A percentile compares a stretch with the other conserved stretches of the same genome.
Evolutionary conservation across 2,797 vertebrate genomes (phyloP).

Genomic region (Sebastes baramenuke): DNA sequence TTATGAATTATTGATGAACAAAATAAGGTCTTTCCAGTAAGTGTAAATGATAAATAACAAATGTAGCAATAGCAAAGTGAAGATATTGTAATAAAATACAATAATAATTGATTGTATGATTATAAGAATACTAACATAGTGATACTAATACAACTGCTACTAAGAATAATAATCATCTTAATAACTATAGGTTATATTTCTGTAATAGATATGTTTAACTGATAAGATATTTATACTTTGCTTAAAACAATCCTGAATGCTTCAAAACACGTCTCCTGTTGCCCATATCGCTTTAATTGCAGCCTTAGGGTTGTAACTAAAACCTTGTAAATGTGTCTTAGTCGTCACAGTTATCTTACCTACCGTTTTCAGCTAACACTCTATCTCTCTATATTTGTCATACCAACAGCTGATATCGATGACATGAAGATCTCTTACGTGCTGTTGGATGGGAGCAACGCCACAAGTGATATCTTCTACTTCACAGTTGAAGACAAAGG

Average conservation of each 20-base stretch:
- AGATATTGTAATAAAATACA: background rate
- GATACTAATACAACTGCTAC: background rate
- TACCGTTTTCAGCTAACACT: constrained; percentile 24
- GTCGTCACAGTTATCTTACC: constrained; percentile 14
- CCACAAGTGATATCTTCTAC: constrained; percentile 88
- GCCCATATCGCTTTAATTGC: constrained; percentile 10
- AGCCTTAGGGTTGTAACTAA: constrained; percentile 34
- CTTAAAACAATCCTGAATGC: background rate
- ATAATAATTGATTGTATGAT: background rate
- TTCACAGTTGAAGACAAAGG: constrained; percentile 89
- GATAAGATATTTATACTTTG: background rate
- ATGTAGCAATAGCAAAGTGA: background rate
- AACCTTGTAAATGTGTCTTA: constrained; percentile 34
- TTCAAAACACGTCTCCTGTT: background rate
- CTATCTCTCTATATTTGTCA: constrained; percentile 31
- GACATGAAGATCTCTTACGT: constrained; percentile 89
- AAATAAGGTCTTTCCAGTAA: background rate
- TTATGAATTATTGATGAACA: background rate
- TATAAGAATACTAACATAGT: background rate
- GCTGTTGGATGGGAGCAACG: constrained; percentile 84
- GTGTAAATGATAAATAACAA: background rate
- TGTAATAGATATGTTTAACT: background rate
- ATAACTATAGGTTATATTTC: background rate
- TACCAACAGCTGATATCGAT: constrained; percentile 86
- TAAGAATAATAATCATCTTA: background rate